Conservation (phyloP, 2,888 invertebrate genomes). For the Pollenia angustigena region DNA sequence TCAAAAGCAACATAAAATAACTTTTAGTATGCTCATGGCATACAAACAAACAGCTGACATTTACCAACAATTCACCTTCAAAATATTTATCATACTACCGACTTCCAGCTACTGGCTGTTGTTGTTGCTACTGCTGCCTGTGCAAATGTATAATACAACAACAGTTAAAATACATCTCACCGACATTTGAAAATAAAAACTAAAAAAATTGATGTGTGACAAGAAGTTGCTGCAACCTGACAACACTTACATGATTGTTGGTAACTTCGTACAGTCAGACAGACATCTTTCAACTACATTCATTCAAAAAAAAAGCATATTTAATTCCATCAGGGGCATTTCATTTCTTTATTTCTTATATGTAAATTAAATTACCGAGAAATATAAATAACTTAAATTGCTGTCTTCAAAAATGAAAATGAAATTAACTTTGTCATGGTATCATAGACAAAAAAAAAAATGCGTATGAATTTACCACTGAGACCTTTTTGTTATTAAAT, state of each 20-base stretch:
- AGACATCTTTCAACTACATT: neutral
- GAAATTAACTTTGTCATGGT: slow-evolving; percentile 43
- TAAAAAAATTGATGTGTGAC: slow-evolving; percentile 49
- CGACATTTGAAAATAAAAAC: neutral
- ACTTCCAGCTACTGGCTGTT: neutral
- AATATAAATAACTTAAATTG: slow-evolving; percentile 1
- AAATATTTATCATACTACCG: slow-evolving; percentile 26
- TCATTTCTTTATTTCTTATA: neutral
- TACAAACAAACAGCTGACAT: slow-evolving; percentile 31
- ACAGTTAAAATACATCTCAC: slow-evolving; percentile 1
- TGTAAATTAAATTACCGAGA: neutral
- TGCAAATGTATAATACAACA: neutral
- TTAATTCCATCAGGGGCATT: slow-evolving; percentile 33
- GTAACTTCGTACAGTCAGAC: neutral
- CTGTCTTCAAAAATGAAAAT: neutral
- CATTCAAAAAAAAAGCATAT: neutral
- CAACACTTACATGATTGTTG: slow-evolving; percentile 27
- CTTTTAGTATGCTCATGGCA: neutral
- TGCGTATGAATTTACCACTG: neutral
- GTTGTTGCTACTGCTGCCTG: neutral
- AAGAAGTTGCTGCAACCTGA: slow-evolving; percentile 39
- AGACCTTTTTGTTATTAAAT: too few relatives aligned
- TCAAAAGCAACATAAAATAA: slow-evolving; percentile 4
- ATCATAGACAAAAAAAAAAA: neutral
- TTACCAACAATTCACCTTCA: slow-evolving; percentile 44